Base-by-base conservation (phyloP, 1,140 invertebrate species). In the Trichonephila inaurata region DNA sequence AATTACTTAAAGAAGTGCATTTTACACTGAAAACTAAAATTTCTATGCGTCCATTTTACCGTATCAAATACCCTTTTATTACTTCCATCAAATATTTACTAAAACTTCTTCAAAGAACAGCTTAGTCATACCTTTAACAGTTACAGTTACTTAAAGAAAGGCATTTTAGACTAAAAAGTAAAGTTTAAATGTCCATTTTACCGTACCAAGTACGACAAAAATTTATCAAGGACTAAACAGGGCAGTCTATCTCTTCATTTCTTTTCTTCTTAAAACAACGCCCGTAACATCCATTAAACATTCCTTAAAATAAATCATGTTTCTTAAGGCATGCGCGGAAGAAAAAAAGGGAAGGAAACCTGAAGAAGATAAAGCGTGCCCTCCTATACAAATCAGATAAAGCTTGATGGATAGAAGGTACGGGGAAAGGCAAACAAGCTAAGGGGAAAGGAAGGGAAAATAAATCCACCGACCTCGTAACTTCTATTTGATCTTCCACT, bases 401-500 rank as follows among this genome's bases (percentile, higher is more conserved):
- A 77, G 28, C 16, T 77, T 77, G 61, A 62, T 62, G 61, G 69
- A 77, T 77, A 28, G 69, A 77, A 33, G 28, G 4, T 14, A 69
- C n/a, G 66, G n/a, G 3, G 66, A 24, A 24, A 69, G 66, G 24
- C n/a, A 69, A 24, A 33, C 77, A 82, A 44, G 19, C 77, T 21
- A 18, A 12, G 18, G 14, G 24, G 16, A 28, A 82, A 51, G 77
- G 33, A 7, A 33, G 33, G 18, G 77, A 82, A 33, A 85, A 85
- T 85, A 85, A 85, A 85, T 85, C 82, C 82, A 83, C 96, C 95
- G 98, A 98, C 94, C 94, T 97, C n/a, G 97, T 98, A 44, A 98
- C 98, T 96, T 98, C 98, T 21, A 99, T 96, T 95, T 99, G 98
- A 96, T 99, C 98, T 28, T 97, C 97, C 5, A 99, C 97, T 96